These are phyloP conservation scores for Apoderus coryli DNA, from an alignment of 2,888 invertebrate species.

Conservation along the genomic window DNA sequence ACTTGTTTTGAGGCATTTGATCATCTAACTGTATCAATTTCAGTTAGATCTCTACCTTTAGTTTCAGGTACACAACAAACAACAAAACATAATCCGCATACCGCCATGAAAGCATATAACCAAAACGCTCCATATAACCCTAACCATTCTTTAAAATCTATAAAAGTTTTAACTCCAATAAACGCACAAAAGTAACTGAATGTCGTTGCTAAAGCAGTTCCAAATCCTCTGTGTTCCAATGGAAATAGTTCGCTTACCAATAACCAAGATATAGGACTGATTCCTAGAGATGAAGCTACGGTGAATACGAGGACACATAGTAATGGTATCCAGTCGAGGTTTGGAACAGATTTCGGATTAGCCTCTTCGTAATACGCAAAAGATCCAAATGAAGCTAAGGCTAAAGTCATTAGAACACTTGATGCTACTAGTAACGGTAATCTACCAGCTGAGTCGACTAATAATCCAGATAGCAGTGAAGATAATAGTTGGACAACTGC, in stretches of 20 bases:
- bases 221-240: slow-evolving; percentile 68
- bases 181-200: slow-evolving; percentile 80
- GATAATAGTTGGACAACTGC: slow-evolving; percentile 76
- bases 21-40: slow-evolving; percentile 54
- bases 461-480: slow-evolving; percentile 62
- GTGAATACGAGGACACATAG: slow-evolving; percentile 72
- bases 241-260: slow-evolving; percentile 74
- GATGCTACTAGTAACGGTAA: slow-evolving; percentile 71
- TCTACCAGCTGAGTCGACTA: slow-evolving; percentile 78
- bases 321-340: slow-evolving; percentile 70
- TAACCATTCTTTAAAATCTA: slow-evolving; percentile 61
- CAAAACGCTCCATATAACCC: slow-evolving; percentile 77
- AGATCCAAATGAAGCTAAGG: slow-evolving; percentile 72
- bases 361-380: slow-evolving; percentile 69
- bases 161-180: slow-evolving; percentile 73
- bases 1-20: slow-evolving; percentile 21
- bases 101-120: slow-evolving; percentile 72
- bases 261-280: slow-evolving; percentile 79
- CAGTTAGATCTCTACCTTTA: slow-evolving; percentile 77
- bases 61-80: slow-evolving; percentile 82
- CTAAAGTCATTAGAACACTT: slow-evolving; percentile 71
- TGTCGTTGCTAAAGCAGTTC: slow-evolving; percentile 73
- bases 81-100: slow-evolving; percentile 70
- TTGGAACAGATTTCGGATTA: slow-evolving; percentile 34
- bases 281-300: slow-evolving; percentile 73